Evolutionary conservation across 2,797 vertebrate genomes (phyloP).

Genomic region (Notoglanidium macrostoma): DNA sequence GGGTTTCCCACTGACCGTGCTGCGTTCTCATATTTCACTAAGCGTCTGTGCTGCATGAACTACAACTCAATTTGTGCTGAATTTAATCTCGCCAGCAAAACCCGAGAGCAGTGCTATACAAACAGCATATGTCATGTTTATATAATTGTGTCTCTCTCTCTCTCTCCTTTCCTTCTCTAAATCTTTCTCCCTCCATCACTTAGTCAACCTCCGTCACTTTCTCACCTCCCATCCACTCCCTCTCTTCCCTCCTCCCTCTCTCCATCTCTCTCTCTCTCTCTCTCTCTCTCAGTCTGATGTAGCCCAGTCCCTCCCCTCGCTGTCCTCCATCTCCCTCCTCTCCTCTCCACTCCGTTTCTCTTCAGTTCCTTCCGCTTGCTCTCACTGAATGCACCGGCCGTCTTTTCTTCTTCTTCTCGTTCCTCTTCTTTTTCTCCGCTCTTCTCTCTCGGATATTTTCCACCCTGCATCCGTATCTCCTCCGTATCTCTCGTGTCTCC

Average conservation of each 20-base stretch:
- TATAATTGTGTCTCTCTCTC: constrained; percentile 23
- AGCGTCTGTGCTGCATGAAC: constrained; percentile 6
- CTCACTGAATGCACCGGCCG: constrained; percentile 7
- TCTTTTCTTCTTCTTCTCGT: not conserved
- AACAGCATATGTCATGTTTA: constrained; percentile 40
- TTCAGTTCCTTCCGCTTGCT: constrained; percentile 21
- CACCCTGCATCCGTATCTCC: constrained; percentile 37
- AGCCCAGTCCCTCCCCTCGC: not conserved
- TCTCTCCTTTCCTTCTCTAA: not conserved
- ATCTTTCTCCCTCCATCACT: constrained; percentile 32
- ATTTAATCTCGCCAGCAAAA: constrained; percentile 21
- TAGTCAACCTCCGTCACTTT: constrained; percentile 50
- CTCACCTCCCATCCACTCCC: constrained; percentile 47
- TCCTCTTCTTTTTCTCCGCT: constrained; percentile 46
- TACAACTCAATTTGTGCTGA: constrained; percentile 35
- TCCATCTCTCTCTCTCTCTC: not conserved
- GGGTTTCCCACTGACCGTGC: constrained; percentile 23
- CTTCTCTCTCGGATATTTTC: constrained; percentile 56
- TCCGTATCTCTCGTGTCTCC: constrained; percentile 37
- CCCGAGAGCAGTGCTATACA: constrained; percentile 18
- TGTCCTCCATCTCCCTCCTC: not conserved
- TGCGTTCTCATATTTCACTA: not conserved
- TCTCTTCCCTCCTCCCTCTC: not conserved
- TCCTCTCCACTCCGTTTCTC: not conserved
- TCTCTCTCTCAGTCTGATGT: constrained; percentile 21